Evolutionary conservation across 2,113 vertebrate species (phyloP), one percentile per base, ranked within the genome.

Genomic region (Ascaphus truei): DNA sequence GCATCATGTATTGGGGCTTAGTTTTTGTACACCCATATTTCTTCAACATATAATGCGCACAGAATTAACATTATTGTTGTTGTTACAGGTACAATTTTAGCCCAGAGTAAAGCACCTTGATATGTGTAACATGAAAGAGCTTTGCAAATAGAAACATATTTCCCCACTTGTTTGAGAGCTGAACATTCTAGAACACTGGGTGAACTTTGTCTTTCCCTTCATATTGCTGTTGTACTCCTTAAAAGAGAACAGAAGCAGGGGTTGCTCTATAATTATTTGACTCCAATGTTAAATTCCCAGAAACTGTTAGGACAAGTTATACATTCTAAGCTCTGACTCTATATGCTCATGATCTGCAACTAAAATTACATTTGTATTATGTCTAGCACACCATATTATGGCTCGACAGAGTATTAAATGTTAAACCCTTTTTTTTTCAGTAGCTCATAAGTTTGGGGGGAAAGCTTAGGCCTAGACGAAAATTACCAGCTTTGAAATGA

Each of bases 401-500:
- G 62, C 62, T 65, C 62, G 53, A 16, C 33, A 53, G 62, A 53
- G 48, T 65, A 65, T 65, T 65, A 65, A 65, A 65, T 22, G 23
- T 16, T 65, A 65, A 65, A 65, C 62, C 48, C 33, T 65, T 53
- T 39, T 53, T 39, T 62, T 65, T 65, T 65, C 62, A 65, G 62
- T 52, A 65, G 62, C 62, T 65, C 62, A 65, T 65, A 65, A 53
- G 62, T 65, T 65, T 52, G 12, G 25, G 20, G 45, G 51, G 48
- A 51, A 63, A 36, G 61, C 25, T 36, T 63, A 51, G 45, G 59
- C 59, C 59, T 62, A 31, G 45, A 63, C 50, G 16, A 51, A 63
- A 63, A 63, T 63, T 63, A 31, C 61, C 43, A 63, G 61, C 61
- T 63, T 63, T 63, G 31, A 36, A 63, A n/a, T 63, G 61, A 63